Evolutionary conservation across 2,797 vertebrate genomes (phyloP).

Genomic region (Tragelaphus oryx): DNA sequence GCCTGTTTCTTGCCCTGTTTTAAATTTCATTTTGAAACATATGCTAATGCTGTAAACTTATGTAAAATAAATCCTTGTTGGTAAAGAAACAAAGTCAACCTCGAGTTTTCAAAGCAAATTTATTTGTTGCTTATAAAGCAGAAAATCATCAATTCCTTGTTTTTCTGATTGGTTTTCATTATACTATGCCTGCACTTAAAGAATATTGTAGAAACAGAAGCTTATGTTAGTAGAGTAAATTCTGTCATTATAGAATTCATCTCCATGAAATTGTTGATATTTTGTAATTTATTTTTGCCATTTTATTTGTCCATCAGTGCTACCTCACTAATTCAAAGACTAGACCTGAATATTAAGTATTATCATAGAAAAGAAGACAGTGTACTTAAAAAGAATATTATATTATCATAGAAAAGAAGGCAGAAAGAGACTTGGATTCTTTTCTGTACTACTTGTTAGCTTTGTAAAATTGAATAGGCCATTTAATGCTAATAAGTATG

Average conservation of each 20-base stretch:
- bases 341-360: neutral
- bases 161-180: neutral
- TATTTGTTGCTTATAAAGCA: conserved; percentile 20
- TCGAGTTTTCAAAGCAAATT: neutral
- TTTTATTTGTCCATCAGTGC: neutral
- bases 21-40: conserved; percentile 38
- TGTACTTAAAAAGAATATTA: neutral
- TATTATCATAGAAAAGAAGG: neutral
- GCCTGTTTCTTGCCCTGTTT: neutral
- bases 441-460: neutral
- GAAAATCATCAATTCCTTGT: neutral
- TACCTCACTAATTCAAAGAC: neutral
- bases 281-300: conserved; percentile 1
- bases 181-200: neutral
- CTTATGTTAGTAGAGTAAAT: neutral
- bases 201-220: conserved; percentile 22
- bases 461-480: neutral
- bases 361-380: neutral
- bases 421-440: neutral
- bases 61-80: neutral
- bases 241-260: conserved; percentile 15
- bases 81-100: neutral
- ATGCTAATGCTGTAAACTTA: neutral
- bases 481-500: neutral
- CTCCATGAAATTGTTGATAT: neutral